phyloP scores from a whole-genome alignment of 2,113 vertebrate species.

The Nothocercus julius region DNA sequence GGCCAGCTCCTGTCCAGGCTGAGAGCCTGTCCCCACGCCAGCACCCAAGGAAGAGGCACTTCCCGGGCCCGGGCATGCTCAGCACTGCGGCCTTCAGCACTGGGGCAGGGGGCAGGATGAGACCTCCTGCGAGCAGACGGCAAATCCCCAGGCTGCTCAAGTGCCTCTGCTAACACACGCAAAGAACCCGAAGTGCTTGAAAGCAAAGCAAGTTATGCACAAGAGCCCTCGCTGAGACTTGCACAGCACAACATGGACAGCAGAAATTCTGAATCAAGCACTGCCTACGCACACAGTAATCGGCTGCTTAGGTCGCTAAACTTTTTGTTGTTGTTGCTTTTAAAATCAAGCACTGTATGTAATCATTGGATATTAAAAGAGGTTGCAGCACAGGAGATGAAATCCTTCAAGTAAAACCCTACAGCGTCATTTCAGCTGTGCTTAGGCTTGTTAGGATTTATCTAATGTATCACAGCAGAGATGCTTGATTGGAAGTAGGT shows the following conservation, averaged over 20 bases:
- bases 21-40: not conserved
- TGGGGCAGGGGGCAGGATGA: too few relatives aligned
- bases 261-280: conserved; percentile 1
- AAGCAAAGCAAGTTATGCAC: not conserved
- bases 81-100: not conserved
- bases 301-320: not conserved
- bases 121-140: too few relatives aligned
- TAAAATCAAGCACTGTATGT: not conserved
- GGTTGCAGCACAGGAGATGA: not conserved
- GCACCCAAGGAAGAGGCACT: too few relatives aligned
- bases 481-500: conserved; percentile 66
- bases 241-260: not conserved
- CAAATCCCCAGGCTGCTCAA: not conserved
- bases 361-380: not conserved
- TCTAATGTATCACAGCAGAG: conserved; percentile 54
- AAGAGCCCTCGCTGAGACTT: not conserved
- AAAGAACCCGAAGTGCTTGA: not conserved
- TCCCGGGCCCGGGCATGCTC: not conserved
- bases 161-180: not conserved
- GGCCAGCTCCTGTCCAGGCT: not conserved
- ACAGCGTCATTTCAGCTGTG: conserved; percentile 16
- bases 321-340: not conserved
- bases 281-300: not conserved
- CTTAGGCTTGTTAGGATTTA: conserved; percentile 29
- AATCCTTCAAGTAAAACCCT: conserved; percentile 32